Percentiles rank a stretch among this genome's conserved stretches.
phyloP scores from a whole-genome alignment of 2,113 vertebrate genomes.

The Phrynocephalus versicolor region DNA sequence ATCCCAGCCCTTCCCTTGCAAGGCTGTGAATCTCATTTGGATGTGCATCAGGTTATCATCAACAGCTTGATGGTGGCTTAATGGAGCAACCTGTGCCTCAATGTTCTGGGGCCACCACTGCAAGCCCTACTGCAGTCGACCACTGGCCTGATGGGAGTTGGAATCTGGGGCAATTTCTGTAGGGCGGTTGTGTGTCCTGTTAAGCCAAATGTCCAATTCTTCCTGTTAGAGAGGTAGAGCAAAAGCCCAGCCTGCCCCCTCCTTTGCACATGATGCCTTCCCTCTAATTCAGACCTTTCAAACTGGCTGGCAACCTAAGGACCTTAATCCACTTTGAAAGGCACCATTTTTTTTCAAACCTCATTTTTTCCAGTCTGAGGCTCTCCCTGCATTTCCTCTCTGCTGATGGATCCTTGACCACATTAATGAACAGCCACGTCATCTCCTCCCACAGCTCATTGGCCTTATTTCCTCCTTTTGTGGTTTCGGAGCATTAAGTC shows the following conservation, averaged over 20 bases:
- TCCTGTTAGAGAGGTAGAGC: background rate
- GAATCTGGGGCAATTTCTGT: background rate
- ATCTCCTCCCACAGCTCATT: background rate
- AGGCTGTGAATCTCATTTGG: too few relatives aligned
- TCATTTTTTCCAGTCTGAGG: constrained; percentile 9
- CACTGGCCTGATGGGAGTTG: too few relatives aligned
- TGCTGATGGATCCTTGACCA: constrained; percentile 1
- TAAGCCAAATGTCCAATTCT: background rate
- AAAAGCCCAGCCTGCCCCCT: too few relatives aligned
- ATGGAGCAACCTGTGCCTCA: too few relatives aligned
- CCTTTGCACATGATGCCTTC: background rate
- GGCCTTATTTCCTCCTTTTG: constrained; percentile 3
- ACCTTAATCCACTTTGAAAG: background rate
- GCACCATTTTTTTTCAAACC: background rate
- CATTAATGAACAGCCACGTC: background rate
- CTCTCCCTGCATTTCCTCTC: background rate
- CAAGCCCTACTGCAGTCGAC: too few relatives aligned
- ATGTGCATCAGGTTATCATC: too few relatives aligned
- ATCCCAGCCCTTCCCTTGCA: too few relatives aligned
- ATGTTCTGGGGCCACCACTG: too few relatives aligned
- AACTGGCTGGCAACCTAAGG: too few relatives aligned
- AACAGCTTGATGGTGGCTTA: too few relatives aligned
- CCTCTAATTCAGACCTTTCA: background rate
- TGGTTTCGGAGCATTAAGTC: constrained; percentile 10
- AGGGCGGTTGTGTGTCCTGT: background rate